Evolutionary conservation across 2,888 invertebrate species (phyloP).

Genomic region (Perithous albicinctus): DNA sequence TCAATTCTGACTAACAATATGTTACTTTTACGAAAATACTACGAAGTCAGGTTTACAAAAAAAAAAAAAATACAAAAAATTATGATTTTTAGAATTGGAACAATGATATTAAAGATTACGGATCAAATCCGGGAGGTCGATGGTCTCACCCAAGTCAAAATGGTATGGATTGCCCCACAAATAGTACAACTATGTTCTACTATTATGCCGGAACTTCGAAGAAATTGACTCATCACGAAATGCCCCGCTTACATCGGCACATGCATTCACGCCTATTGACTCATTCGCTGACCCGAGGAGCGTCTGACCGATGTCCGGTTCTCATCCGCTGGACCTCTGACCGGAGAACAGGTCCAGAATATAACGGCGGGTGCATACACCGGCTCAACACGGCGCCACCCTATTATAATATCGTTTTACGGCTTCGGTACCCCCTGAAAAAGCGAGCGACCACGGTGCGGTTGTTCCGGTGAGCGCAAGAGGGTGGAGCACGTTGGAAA

Average conservation of each 20-base stretch:
- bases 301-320: conserved; percentile 74
- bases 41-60: no score
- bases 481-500: conserved; percentile 48
- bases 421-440: conserved; percentile 61
- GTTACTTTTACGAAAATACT: no score
- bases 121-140: no score
- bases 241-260: conserved; percentile 35
- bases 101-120: no score
- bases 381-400: conserved; percentile 67
- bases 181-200: neutral
- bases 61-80: no score
- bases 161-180: no score
- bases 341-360: conserved; percentile 79
- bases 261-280: conserved; percentile 77
- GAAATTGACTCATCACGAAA: conserved; percentile 66
- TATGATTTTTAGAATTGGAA: no score
- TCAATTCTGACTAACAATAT: no score
- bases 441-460: conserved; percentile 42
- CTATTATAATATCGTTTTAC: conserved; percentile 78
- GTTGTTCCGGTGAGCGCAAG: conserved; percentile 25
- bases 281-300: conserved; percentile 75
- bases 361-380: conserved; percentile 53
- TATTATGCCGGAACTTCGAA: conserved; percentile 25
- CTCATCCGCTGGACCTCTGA: conserved; percentile 80
- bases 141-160: no score